A percentile compares a stretch with the other conserved stretches of the same genome.
Evolutionary conservation across 2,797 vertebrate species (phyloP).

Genomic region (Galago senegalensis): DNA sequence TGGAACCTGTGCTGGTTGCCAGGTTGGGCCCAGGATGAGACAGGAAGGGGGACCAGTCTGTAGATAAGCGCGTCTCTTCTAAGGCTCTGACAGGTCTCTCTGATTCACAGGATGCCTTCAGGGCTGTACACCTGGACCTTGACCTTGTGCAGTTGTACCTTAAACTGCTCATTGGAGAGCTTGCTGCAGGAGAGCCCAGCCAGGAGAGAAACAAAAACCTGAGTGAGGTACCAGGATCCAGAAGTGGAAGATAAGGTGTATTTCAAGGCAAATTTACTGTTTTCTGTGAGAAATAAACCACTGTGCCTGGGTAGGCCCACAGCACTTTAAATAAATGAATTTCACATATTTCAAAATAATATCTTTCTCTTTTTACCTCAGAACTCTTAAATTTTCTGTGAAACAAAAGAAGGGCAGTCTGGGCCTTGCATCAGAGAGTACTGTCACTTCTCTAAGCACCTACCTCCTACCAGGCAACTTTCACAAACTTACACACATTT

Average conservation of each 20-base stretch:
- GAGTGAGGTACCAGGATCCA: slow-evolving; percentile 72
- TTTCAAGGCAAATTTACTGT: not conserved
- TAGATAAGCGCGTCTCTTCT: not conserved
- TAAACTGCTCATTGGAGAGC: slow-evolving; percentile 89
- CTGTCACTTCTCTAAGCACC: not conserved
- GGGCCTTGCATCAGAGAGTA: not conserved
- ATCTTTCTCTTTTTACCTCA: not conserved
- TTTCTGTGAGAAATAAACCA: not conserved
- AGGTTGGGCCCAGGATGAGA: not conserved
- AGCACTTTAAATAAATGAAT: not conserved
- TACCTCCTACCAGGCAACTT: not conserved
- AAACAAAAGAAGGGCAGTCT: not conserved
- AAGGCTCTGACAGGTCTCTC: not conserved
- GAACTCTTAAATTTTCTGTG: not conserved
- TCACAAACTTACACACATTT: not conserved
- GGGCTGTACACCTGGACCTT: slow-evolving; percentile 85
- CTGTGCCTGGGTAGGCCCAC: not conserved
- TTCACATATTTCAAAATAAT: not conserved
- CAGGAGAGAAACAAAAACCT: slow-evolving; percentile 90
- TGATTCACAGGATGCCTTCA: slow-evolving; percentile 86
- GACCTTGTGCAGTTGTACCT: slow-evolving; percentile 84
- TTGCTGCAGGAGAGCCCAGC: slow-evolving; percentile 88
- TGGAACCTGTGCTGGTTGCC: not conserved
- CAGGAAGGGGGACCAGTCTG: not conserved
- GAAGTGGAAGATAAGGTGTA: not conserved